Percentiles rank a stretch among this genome's conserved stretches.
phyloP scores from a whole-genome alignment of 2,888 invertebrate genomes.

The Uloborus plumipes region DNA sequence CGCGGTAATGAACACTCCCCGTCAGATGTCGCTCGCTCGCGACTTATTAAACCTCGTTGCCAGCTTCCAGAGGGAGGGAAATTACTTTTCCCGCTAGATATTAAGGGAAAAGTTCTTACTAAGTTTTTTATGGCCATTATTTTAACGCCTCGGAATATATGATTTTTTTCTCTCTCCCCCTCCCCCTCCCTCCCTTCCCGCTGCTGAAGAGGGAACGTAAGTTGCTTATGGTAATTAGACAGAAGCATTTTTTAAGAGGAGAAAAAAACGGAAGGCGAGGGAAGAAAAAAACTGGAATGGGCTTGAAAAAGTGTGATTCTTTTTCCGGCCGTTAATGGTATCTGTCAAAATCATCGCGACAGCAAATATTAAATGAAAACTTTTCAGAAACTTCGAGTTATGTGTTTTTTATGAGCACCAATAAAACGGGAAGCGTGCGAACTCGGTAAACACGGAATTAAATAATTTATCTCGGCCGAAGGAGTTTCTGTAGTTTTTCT shows the following conservation, averaged over 20 bases:
- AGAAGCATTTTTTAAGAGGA: conserved; percentile 52
- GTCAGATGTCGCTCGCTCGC: conserved; percentile 60
- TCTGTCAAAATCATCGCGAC: conserved; percentile 63
- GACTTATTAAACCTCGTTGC: conserved; percentile 61
- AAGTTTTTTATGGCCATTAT: conserved; percentile 64
- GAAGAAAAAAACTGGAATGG: conserved; percentile 11
- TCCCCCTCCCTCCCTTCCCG: conserved; percentile 6
- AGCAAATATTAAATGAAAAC: conserved; percentile 63
- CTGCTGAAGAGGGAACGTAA: conserved; percentile 56
- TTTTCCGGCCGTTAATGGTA: conserved; percentile 56
- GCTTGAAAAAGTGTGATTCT: conserved; percentile 43
- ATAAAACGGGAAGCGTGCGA: conserved; percentile 49
- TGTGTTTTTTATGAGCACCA: conserved; percentile 5
- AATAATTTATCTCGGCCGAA: conserved; percentile 43
- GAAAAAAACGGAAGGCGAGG: conserved; percentile 18
- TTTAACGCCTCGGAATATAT: conserved; percentile 51
- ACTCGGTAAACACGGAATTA: conserved; percentile 45
- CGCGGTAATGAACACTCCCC: conserved; percentile 60
- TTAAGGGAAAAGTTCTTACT: conserved; percentile 58
- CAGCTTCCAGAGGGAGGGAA: conserved; percentile 44
- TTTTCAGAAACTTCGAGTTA: conserved; percentile 54
- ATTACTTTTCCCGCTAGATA: conserved; percentile 56
- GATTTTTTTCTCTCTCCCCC: conserved; percentile 20
- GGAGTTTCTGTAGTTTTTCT: conserved; percentile 17
- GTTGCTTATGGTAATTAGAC: conserved; percentile 64